A percentile compares a stretch with the other conserved stretches of the same genome.
These are phyloP conservation scores for Caenorhabditis panamensis DNA, from an alignment of 2,888 invertebrate species.

Conservation along the genomic window DNA sequence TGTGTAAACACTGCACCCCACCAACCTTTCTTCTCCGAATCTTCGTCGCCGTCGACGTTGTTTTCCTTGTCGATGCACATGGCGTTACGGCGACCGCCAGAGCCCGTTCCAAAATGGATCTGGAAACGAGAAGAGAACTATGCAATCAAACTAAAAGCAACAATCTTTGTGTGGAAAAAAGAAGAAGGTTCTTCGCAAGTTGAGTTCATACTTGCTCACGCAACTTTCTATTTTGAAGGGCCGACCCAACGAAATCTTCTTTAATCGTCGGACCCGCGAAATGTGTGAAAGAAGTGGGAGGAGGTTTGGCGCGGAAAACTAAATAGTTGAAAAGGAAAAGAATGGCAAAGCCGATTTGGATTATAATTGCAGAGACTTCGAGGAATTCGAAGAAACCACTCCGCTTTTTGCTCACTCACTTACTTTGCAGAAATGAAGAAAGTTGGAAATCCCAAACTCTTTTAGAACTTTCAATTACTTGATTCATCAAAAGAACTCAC, in stretches of 20 bases:
- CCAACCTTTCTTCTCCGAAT: conserved; percentile 46
- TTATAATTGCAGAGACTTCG: conserved; percentile 14
- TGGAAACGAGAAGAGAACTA: conserved; percentile 9
- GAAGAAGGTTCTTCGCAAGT: conserved; percentile 14
- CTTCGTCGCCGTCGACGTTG: conserved; percentile 35
- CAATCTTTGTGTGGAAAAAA: conserved; percentile 1
- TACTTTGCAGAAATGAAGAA: conserved; percentile 20
- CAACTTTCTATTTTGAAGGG: neutral
- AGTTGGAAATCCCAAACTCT: neutral
- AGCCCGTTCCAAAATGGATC: conserved; percentile 55
- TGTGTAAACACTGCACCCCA: conserved; percentile 10
- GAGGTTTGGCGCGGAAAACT: neutral
- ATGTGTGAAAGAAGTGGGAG: conserved; percentile 37
- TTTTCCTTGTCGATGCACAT: conserved; percentile 55
- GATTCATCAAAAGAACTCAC: conserved; percentile 24
- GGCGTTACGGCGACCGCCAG: conserved; percentile 60
- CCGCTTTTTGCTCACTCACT: neutral
- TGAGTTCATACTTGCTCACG: conserved; percentile 25
- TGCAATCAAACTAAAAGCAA: conserved; percentile 54
- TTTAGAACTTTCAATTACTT: neutral
- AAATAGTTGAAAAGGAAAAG: neutral
- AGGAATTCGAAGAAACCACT: neutral
- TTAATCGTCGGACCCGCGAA: conserved; percentile 50
- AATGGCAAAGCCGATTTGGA: conserved; percentile 1
- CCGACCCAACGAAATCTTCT: conserved; percentile 47